Conservation (phyloP, 1,140 invertebrate genomes). For the Nomia melanderi region DNA sequence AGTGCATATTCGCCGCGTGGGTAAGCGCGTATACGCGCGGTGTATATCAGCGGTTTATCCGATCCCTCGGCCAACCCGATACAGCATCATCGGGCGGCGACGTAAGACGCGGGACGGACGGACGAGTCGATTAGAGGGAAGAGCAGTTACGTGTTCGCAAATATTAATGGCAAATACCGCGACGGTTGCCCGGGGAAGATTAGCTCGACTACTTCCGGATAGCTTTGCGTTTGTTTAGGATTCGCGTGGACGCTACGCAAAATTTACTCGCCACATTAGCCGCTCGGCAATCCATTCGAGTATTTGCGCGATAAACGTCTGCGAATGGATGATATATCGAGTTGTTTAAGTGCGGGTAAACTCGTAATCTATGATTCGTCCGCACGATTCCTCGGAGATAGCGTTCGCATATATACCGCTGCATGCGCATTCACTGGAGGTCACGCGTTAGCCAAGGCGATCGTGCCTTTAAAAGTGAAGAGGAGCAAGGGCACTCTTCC, state of each 20-base stretch:
- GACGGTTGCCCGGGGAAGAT: conserved; percentile 38
- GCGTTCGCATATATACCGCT: too few relatives aligned
- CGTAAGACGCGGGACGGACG: background rate
- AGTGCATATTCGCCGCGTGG: too few relatives aligned
- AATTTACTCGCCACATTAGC: conserved; percentile 60
- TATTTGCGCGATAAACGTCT: conserved; percentile 60
- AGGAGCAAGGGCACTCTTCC: too few relatives aligned
- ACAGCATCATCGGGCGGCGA: background rate
- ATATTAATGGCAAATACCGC: conserved; percentile 58
- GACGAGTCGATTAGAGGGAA: conserved; percentile 15
- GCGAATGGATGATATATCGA: conserved; percentile 44
- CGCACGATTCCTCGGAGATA: background rate
- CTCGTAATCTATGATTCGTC: conserved; percentile 48
- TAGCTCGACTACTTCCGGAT: conserved; percentile 46
- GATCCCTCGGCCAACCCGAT: too few relatives aligned
- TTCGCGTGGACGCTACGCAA: conserved; percentile 37
- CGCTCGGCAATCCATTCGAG: conserved; percentile 41
- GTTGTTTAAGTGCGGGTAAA: conserved; percentile 42
- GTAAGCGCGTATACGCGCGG: too few relatives aligned
- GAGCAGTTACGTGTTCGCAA: conserved; percentile 19
- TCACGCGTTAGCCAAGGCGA: too few relatives aligned
- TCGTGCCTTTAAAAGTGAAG: too few relatives aligned
- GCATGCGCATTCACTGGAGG: too few relatives aligned
- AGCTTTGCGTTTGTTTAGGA: conserved; percentile 54
- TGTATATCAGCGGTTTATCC: too few relatives aligned